Evolutionary conservation across 2,888 invertebrate species (phyloP).

Genomic region (Metallyticus violacea): DNA sequence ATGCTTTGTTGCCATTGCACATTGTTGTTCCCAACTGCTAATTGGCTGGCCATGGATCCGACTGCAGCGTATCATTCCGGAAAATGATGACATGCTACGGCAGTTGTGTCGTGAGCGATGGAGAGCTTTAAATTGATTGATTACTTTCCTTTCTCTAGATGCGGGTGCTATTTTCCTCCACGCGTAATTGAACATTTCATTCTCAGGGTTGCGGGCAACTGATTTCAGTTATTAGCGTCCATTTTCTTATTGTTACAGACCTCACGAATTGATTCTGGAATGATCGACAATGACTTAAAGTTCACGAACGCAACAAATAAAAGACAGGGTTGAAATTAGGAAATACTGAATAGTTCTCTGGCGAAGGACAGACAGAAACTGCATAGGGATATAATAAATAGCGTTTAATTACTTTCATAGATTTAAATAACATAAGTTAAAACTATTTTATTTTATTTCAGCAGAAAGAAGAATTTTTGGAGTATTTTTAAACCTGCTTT

Average conservation of each 20-base stretch:
- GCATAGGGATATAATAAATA: too few species aligned
- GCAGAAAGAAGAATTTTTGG: too few species aligned
- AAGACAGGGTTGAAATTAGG: background rate
- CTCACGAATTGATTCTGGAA: background rate
- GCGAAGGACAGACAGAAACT: background rate
- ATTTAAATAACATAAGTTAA: too few species aligned
- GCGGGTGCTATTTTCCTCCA: background rate
- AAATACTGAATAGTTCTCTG: background rate
- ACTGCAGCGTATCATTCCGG: background rate
- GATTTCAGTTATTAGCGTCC: constrained; percentile 3
- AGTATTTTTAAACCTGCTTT: too few species aligned
- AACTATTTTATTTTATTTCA: too few species aligned
- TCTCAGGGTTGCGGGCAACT: background rate
- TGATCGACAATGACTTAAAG: background rate
- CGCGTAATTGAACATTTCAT: background rate
- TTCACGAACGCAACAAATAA: background rate
- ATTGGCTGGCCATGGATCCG: background rate
- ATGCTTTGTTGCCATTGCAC: background rate
- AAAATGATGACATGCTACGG: background rate
- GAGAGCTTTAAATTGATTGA: background rate
- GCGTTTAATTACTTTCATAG: too few species aligned
- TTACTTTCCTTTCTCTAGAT: constrained; percentile 35
- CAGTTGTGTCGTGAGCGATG: background rate
- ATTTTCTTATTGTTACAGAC: background rate
- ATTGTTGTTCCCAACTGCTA: background rate